Base-by-base conservation (phyloP, 1,140 invertebrate genomes). In the Apocrypta bakeri region DNA sequence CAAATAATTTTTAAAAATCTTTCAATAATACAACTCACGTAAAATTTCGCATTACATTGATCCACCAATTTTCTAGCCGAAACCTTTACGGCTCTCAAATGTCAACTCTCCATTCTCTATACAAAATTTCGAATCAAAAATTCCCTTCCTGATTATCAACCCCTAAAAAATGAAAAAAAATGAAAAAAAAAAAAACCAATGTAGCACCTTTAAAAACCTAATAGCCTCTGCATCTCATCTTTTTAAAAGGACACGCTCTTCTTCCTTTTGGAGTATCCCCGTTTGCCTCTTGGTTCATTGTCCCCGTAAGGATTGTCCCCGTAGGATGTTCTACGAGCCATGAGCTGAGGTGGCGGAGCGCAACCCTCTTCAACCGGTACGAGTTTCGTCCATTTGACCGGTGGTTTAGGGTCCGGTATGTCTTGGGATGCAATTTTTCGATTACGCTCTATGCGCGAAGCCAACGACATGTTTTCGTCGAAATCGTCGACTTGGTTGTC, bases 241-340 rank as follows among this genome's bases (percentile, higher is more conserved):
- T 17, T 24, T 86, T 88, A 90, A 79, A 91, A 90, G 11, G 88
- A 89, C 0, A 91, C 89, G 77, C 86, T 90, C 84, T 91, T 92
- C 88, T 91, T 92, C 68, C 90, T 86, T 56, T 89, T 90, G 25
- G 83, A 76, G 21, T 90, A 85, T 8, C 87, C 87, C 4, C 85
- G 87, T 88, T 42, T 87, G 74, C 12, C 87, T 82, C 83, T 31
- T 27, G 69, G 42, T 21, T 33, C 75, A 3, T 72, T 88, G 66
- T 78, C 76, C 24, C 48, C 87, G 33, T 84, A 72, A 1, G 84
- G 71, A 25, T 87, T 85, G 11, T 90, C 88, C 7, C 86, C 85
- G 29, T 89, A 74, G 1, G 90, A 88, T 40, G 87, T 90, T 1
- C 81, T 74, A 7, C 84, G 64, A 0, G 84, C 77, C 2, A 21